These are phyloP conservation scores for Geopemphigus sp. DNA, from an alignment of 1,140 invertebrate genomes.

Conservation along the genomic window DNA sequence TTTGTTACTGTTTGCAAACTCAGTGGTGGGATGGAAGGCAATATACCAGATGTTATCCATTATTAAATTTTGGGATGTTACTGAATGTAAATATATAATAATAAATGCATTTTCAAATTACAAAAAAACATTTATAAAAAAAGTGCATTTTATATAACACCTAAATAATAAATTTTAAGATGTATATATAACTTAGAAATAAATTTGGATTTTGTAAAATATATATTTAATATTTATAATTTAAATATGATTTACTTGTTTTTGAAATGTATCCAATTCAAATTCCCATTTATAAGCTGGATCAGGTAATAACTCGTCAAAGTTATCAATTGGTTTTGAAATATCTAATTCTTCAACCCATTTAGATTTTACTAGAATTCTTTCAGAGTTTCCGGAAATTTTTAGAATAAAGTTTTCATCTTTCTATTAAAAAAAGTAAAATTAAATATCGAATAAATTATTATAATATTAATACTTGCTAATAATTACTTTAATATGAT, in stretches of 20 bases:
- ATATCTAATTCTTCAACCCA: constrained; percentile 88
- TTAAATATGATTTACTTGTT: constrained; percentile 61
- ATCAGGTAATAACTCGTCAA: constrained; percentile 77
- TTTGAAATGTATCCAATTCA: constrained; percentile 96
- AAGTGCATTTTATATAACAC: no score
- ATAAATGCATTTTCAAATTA: no score
- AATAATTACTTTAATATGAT: constrained; percentile 33
- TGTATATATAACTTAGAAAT: no score
- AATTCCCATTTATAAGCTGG: constrained; percentile 87
- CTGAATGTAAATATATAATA: no score
- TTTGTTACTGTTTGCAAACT: no score
- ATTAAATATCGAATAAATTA: background rate
- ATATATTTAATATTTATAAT: background rate
- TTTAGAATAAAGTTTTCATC: constrained; percentile 59
- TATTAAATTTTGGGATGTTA: no score
- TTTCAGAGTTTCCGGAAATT: constrained; percentile 57
- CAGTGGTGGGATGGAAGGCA: no score
- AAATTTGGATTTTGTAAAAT: background rate
- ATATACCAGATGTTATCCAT: no score
- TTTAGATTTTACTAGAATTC: constrained; percentile 59
- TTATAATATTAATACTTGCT: background rate
- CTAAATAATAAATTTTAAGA: no score
- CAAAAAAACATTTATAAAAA: no score
- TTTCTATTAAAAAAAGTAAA: constrained; percentile 48
- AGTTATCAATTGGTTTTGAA: constrained; percentile 74